phyloP scores from a whole-genome alignment of 2,113 vertebrate species.

The Platysteira castanea region DNA sequence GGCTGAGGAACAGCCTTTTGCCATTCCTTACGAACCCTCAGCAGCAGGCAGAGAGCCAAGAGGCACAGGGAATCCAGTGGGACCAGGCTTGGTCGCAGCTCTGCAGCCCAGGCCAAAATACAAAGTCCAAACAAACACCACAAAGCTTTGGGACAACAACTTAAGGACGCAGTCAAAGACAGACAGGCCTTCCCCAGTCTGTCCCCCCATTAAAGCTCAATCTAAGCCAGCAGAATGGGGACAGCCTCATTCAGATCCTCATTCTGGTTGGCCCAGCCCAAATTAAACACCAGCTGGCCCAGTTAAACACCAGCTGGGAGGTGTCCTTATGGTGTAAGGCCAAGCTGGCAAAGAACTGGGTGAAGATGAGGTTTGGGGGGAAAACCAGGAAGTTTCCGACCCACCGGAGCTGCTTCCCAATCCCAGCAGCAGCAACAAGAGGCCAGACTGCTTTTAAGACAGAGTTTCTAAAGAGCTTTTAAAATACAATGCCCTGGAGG shows the following conservation, averaged over 20 bases:
- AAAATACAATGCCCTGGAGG: neutral
- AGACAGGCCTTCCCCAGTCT: neutral
- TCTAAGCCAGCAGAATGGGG: neutral
- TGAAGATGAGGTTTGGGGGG: neutral
- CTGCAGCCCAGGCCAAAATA: neutral
- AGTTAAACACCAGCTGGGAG: neutral
- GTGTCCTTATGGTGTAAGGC: neutral
- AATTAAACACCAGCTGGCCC: neutral
- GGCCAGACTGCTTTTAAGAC: neutral
- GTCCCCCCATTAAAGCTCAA: neutral
- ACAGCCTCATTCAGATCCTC: neutral
- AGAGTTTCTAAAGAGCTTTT: neutral
- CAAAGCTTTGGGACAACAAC: neutral
- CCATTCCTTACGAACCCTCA: neutral
- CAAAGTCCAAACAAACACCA: neutral
- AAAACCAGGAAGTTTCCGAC: neutral
- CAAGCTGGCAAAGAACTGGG: neutral
- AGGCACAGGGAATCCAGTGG: accelerated
- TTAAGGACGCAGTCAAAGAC: neutral
- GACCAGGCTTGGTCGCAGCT: neutral
- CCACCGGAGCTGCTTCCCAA: neutral
- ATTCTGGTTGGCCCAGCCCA: neutral
- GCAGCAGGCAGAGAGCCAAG: neutral
- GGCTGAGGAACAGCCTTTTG: neutral
- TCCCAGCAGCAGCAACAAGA: neutral